Evolutionary conservation across 2,113 vertebrate genomes (phyloP).

Genomic region (Rhinogobius similis): DNA sequence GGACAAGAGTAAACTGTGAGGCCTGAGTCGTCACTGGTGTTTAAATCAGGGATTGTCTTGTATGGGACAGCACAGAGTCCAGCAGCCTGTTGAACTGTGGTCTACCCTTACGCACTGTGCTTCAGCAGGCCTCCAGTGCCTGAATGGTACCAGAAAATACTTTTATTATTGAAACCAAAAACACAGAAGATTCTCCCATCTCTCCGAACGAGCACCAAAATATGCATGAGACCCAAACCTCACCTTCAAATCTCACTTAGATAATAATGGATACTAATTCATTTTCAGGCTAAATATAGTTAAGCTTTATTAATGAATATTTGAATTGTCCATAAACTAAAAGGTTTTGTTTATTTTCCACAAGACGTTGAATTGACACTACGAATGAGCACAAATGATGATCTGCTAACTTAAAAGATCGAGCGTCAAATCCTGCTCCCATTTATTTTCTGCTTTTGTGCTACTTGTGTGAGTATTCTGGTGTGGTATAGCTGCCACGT

Average conservation of each 20-base stretch:
- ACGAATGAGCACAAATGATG: background rate
- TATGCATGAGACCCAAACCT: constrained; percentile 43
- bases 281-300: background rate
- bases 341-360: background rate
- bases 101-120: background rate
- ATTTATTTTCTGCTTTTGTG: background rate
- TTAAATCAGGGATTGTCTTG: constrained; percentile 57
- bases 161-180: constrained; percentile 37
- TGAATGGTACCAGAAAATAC: background rate
- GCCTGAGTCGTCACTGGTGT: constrained; percentile 34
- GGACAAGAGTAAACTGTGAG: constrained; percentile 86
- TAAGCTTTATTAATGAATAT: constrained; percentile 1
- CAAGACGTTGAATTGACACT: background rate
- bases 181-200: constrained; percentile 40
- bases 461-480: background rate
- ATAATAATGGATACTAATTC: background rate
- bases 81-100: constrained; percentile 19
- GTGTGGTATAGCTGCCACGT: too few species aligned
- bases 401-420: background rate
- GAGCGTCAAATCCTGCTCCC: too few species aligned
- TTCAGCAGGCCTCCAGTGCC: constrained; percentile 21
- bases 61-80: background rate
- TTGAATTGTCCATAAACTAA: background rate
- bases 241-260: constrained; percentile 14
- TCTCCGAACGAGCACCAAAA: constrained; percentile 42